Evolutionary conservation across 2,113 vertebrate species (phyloP).

Genomic region (Limnothrissa miodon): DNA sequence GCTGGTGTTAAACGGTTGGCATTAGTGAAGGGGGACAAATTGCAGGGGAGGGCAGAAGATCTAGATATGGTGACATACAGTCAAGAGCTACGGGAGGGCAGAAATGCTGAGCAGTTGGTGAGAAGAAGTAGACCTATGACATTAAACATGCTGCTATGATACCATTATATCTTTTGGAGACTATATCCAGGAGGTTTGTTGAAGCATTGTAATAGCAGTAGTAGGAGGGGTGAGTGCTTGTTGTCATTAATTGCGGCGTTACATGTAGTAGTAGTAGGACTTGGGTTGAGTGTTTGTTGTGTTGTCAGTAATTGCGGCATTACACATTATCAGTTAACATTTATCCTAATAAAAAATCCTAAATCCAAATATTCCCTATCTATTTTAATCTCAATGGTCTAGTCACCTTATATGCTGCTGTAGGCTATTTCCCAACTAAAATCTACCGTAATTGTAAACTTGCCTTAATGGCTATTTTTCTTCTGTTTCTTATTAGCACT

Average conservation of each 20-base stretch:
- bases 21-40: constrained; percentile 8
- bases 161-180: background rate
- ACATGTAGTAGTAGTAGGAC: background rate
- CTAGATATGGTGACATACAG: background rate
- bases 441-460: too few relatives aligned
- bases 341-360: too few relatives aligned
- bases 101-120: background rate
- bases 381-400: too few relatives aligned
- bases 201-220: background rate
- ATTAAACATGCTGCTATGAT: background rate
- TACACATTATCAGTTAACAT: too few relatives aligned
- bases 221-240: background rate
- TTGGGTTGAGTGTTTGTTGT: too few relatives aligned
- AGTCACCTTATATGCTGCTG: too few relatives aligned
- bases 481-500: too few relatives aligned
- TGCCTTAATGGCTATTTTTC: too few relatives aligned
- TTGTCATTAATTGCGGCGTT: background rate
- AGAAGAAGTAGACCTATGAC: background rate
- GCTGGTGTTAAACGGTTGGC: constrained; percentile 20
- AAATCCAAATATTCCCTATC: too few relatives aligned
- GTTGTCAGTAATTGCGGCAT: too few relatives aligned
- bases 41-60: background rate
- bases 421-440: too few relatives aligned
- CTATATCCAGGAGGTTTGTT: background rate
- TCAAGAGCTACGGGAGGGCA: background rate